Evolutionary conservation across 2,797 vertebrate genomes (phyloP), one percentile per base, ranked within the genome.

Genomic region (Coreius guichenoti): DNA sequence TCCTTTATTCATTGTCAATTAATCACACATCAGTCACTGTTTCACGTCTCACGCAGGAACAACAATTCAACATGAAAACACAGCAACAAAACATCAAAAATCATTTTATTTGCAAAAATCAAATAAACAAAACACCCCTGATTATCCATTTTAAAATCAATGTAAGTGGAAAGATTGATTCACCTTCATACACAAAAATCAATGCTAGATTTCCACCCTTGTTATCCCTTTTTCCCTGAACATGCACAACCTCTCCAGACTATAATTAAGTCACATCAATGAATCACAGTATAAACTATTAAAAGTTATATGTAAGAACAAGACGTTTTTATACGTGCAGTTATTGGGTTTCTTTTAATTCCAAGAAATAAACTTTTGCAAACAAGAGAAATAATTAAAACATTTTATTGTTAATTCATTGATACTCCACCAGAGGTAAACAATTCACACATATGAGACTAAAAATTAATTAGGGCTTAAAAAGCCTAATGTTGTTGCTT

Each of bases 401-500:
- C 73, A 61, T 73, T 78, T 56, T 36, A 72, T 78, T 81, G 39
- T 56, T 56, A 67, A 82, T 81, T 81, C 61, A 54, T 13, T 72
- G 54, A 78, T 67, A 78, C 77, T 85, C 61, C 31, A 12, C 33
- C 74, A 33, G 65, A 81, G 43, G 39, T 84, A 84, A 84, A 77
- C 26, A 75, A 65, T 8, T 69, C 12, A 12, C n/a, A 12, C 51
- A 82, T 72, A 69, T 54, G 65, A 78, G 72, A 17, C 61, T 75
- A 82, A 49, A 85, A 84, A 77, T 81, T 72, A 81, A 78, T 87
- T 79, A 70, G 26, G 43, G 70, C 26, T 80, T 43, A 82, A 78
- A 54, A n/a, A 67, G 43, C 26, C 23, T 76, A 29, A 80, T 69
- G 67, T 49, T 85, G 58, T 49, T 75, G 74, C 63, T 84, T 51